phyloP scores from a whole-genome alignment of 2,113 vertebrate species.

The Pterocles burchelli region DNA sequence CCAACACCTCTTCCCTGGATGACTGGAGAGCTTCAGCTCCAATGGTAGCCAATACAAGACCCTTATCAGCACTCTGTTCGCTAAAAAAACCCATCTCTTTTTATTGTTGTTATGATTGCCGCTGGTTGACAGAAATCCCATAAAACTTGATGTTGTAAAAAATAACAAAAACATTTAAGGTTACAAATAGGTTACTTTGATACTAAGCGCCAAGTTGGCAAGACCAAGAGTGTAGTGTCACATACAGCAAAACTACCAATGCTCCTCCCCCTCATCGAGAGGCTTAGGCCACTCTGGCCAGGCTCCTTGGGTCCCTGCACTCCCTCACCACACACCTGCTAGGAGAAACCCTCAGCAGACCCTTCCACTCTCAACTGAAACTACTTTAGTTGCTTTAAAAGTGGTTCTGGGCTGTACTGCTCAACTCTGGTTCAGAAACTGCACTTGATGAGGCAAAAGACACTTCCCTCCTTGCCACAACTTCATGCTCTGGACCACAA shows the following conservation, averaged over 20 bases:
- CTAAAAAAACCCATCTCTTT: neutral
- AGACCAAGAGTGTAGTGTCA: rapidly evolving
- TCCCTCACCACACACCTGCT: neutral
- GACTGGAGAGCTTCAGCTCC: neutral
- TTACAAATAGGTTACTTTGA: neutral
- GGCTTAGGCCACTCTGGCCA: neutral
- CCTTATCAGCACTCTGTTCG: neutral
- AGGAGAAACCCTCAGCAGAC: neutral
- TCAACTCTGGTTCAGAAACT: neutral
- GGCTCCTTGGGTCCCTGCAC: neutral
- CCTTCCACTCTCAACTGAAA: neutral
- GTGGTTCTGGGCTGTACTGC: neutral
- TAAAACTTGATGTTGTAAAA: neutral
- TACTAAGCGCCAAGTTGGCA: neutral
- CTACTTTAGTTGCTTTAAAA: neutral
- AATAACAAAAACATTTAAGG: neutral
- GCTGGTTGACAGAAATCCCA: neutral
- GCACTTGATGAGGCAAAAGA: neutral
- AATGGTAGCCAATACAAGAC: neutral
- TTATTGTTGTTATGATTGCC: neutral
- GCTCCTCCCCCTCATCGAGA: rapidly evolving
- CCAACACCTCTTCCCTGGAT: neutral
- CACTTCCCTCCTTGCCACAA: neutral
- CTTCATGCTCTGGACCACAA: neutral
- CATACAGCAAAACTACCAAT: neutral